These are phyloP conservation scores for Pristionchus mayeri DNA, from an alignment of 2,888 invertebrate species.

Conservation along the genomic window DNA sequence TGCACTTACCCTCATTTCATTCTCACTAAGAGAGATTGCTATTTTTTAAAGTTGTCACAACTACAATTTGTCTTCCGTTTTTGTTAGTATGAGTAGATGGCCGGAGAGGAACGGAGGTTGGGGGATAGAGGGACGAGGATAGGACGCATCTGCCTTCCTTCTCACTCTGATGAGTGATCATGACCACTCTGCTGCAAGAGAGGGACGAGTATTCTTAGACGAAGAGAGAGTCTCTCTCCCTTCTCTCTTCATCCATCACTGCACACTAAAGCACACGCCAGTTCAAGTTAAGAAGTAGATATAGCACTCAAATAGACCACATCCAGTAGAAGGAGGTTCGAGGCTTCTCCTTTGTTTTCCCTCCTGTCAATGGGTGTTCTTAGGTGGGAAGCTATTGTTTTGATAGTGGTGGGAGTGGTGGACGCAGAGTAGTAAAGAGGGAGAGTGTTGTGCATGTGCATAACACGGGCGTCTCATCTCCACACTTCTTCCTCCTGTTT, in stretches of 20 bases:
- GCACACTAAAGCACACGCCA: neutral
- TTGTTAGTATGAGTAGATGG: neutral
- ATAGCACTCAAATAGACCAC: neutral
- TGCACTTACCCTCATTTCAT: neutral
- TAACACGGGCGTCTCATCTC: neutral
- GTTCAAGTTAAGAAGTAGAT: neutral
- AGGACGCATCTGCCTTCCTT: neutral
- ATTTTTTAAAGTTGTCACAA: neutral
- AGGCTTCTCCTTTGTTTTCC: neutral
- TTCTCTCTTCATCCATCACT: neutral
- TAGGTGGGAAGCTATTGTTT: neutral
- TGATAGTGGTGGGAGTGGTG: neutral
- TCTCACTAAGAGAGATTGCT: neutral
- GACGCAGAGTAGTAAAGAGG: neutral
- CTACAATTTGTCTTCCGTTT: neutral
- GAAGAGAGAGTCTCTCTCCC: neutral
- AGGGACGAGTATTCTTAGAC: conserved; percentile 28
- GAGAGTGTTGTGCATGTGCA: neutral
- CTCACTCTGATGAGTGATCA: conserved; percentile 24
- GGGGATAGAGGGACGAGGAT: neutral
- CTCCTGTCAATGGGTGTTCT: neutral
- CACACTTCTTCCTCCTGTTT: no score
- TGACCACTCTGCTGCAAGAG: neutral
- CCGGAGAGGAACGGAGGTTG: neutral
- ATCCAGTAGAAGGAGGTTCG: neutral